Percentiles rank a stretch among this genome's conserved stretches.
These are phyloP conservation scores for Myiozetetes cayanensis DNA, from an alignment of 2,113 vertebrate genomes.

Conservation along the genomic window DNA sequence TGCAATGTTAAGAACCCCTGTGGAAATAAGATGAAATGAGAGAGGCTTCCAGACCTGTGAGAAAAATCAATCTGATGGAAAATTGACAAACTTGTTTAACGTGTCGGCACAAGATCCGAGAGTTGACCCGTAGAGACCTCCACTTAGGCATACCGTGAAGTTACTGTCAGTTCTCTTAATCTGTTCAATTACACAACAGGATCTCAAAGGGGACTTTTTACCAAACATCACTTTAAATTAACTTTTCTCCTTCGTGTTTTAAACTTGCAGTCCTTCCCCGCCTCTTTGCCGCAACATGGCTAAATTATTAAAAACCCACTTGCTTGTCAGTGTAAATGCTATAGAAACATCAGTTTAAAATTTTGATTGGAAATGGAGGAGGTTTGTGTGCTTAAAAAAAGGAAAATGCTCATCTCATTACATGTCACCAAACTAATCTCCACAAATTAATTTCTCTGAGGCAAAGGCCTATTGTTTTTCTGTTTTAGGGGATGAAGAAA, in stretches of 20 bases:
- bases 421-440: not conserved
- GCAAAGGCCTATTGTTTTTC: not conserved
- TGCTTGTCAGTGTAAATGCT: constrained; percentile 57
- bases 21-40: constrained; percentile 77
- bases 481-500: constrained; percentile 21
- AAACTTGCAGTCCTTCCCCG: constrained; percentile 57
- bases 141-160: constrained; percentile 73
- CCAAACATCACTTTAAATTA: constrained; percentile 80
- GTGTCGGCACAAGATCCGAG: constrained; percentile 71
- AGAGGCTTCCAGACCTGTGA: constrained; percentile 76
- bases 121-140: constrained; percentile 79
- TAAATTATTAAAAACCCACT: constrained; percentile 73
- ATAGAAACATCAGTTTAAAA: constrained; percentile 54
- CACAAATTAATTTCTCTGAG: not conserved
- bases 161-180: constrained; percentile 74
- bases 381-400: constrained; percentile 16
- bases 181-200: constrained; percentile 76
- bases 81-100: constrained; percentile 86
- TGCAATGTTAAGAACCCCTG: constrained; percentile 76
- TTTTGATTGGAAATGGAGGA: constrained; percentile 46
- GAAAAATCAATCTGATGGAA: constrained; percentile 85
- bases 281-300: constrained; percentile 31
- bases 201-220: constrained; percentile 71
- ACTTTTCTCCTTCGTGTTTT: constrained; percentile 75
- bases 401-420: not conserved